These are phyloP conservation scores for Cebus imitator DNA, from an alignment of 2,113 vertebrate species.

Conservation along the genomic window DNA sequence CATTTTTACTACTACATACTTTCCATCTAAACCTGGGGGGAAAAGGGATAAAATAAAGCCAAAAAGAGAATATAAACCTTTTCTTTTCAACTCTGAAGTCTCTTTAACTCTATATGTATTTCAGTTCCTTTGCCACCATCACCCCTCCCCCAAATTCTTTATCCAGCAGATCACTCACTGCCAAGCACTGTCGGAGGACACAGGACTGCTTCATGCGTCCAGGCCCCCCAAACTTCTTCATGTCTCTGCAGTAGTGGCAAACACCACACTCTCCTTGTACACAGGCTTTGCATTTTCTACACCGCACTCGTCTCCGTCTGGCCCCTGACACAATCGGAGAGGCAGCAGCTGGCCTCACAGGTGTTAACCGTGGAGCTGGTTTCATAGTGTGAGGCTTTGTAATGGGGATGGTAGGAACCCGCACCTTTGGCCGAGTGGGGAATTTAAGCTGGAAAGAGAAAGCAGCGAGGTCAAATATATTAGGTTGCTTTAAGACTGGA, in stretches of 20 bases:
- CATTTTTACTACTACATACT: neutral
- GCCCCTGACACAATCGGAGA: conserved; percentile 91
- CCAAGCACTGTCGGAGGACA: conserved; percentile 92
- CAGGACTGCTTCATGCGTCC: conserved; percentile 97
- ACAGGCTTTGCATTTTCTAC: conserved; percentile 95
- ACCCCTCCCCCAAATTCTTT: neutral
- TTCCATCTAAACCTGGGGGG: neutral
- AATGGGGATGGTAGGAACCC: conserved; percentile 87
- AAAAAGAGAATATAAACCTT: neutral
- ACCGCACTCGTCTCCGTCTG: conserved; percentile 92
- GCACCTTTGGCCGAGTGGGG: conserved; percentile 85
- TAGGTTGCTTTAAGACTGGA: neutral
- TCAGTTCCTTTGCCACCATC: neutral
- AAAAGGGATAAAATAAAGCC: conserved; percentile 14
- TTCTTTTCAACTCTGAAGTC: neutral
- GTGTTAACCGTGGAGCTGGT: conserved; percentile 88
- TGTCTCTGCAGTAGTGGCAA: conserved; percentile 96
- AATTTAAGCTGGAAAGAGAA: conserved; percentile 83
- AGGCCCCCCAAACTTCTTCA: conserved; percentile 96
- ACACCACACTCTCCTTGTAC: conserved; percentile 93
- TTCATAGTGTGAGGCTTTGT: conserved; percentile 91
- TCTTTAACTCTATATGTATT: neutral
- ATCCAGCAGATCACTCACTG: conserved; percentile 85
- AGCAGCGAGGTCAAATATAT: conserved; percentile 15
- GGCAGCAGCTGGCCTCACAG: conserved; percentile 83